A percentile compares a stretch with the other conserved stretches of the same genome.
phyloP scores from a whole-genome alignment of 2,888 invertebrate genomes.

The Crematogaster levior region DNA sequence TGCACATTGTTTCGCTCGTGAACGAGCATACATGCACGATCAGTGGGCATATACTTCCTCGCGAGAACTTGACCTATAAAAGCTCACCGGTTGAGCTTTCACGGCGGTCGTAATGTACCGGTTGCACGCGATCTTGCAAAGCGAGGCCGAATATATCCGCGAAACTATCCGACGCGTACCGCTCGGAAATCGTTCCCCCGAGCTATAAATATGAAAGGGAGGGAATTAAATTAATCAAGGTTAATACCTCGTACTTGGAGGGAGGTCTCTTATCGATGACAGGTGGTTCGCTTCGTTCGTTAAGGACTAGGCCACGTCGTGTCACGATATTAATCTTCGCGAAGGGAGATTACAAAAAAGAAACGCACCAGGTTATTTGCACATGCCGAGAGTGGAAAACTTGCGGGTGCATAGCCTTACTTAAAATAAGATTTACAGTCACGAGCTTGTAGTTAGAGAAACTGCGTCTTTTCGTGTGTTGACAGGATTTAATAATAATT shows the following conservation, averaged over 20 bases:
- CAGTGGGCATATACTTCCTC: slow-evolving; percentile 38
- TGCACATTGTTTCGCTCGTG: neutral
- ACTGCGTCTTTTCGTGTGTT: slow-evolving; percentile 6
- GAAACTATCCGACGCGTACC: slow-evolving; percentile 40
- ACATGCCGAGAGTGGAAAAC: neutral
- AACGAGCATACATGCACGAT: neutral
- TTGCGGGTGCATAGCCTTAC: slow-evolving; percentile 2
- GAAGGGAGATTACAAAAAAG: neutral
- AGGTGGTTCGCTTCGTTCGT: slow-evolving; percentile 1
- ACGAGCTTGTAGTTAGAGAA: slow-evolving; percentile 13
- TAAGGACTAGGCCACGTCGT: neutral
- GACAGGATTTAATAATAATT: slow-evolving; percentile 64
- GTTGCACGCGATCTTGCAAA: slow-evolving; percentile 75
- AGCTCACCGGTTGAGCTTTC: slow-evolving; percentile 73
- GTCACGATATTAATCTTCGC: slow-evolving; percentile 4
- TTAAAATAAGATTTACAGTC: slow-evolving; percentile 44
- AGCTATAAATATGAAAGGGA: slow-evolving; percentile 41
- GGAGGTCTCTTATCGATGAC: slow-evolving; percentile 37
- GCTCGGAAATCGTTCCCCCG: slow-evolving; percentile 40
- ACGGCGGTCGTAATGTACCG: slow-evolving; percentile 66
- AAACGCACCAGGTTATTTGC: slow-evolving; percentile 1
- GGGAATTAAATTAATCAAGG: slow-evolving; percentile 40
- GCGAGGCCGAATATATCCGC: slow-evolving; percentile 45
- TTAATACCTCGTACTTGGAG: slow-evolving; percentile 23
- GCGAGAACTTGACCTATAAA: slow-evolving; percentile 81